Evolutionary conservation across 2,888 invertebrate genomes (phyloP), one percentile per base, ranked within the genome.

Genomic region (Torymus auratus): DNA sequence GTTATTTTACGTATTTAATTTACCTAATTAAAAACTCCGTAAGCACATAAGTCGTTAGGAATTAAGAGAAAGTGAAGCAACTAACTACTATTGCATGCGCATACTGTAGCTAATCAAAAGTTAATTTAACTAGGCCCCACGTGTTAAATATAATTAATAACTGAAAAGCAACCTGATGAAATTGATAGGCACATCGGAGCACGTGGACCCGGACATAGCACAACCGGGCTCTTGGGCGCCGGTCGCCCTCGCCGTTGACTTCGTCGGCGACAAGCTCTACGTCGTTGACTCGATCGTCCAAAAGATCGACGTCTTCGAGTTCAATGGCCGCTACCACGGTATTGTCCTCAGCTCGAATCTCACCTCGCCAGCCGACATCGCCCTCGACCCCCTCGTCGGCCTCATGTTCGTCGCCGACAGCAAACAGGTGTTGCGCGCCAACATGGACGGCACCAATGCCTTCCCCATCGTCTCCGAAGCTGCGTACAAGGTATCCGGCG

Each of bases 261-360:
- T 99, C 98, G 95, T 99, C 62, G 98, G 98, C 0, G 96, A 98
- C 90, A 99, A 98, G 90, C 93, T 99, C 11, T 99, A 99, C 91
- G 96, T 98, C 20, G 97, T 97, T 0, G 99, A 99, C 91, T 94
- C 96, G 20, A 93, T 97, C 23, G 98, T 98, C 0, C 97, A 98
- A 90, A 97, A 97, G 92, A 95, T 99, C 78, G 98, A 98, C 89
- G 96, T 99, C 0, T 97, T 98, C 88, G 97, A 98, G 90, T 92
- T 98, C 84, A 95, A 95, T 85, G 97, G 96, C 0, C 93, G 95
- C 75, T 95, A 95, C 92, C 97, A 99, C 89, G 97, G 97, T 0
- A 96, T 99, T 13, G 97, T 97, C 0, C 92, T 99, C 0, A 96
- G 97, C 17, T 96, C 97, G 69, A 98, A 98, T 89, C 92, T 99